A percentile compares a stretch with the other conserved stretches of the same genome.
Evolutionary conservation across 1,140 invertebrate genomes (phyloP).

Genomic region (Nasonia vitripennis): DNA sequence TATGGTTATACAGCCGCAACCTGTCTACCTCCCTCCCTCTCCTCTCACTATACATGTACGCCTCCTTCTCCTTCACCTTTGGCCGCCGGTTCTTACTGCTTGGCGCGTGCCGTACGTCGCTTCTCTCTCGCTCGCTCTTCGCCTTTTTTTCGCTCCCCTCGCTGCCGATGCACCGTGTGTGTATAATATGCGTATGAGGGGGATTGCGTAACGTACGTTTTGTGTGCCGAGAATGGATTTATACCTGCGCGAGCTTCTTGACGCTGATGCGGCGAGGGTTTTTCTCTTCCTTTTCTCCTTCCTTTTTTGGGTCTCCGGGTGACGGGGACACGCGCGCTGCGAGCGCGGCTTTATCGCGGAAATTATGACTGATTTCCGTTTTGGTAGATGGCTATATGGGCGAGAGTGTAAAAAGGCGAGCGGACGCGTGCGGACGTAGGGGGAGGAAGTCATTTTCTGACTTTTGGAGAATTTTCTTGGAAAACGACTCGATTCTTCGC

Average conservation of each 20-base stretch:
- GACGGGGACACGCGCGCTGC: conserved; percentile 5
- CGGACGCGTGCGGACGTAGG: background rate
- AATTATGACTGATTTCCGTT: conserved; percentile 29
- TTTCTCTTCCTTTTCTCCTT: background rate
- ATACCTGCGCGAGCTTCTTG: conserved; percentile 55
- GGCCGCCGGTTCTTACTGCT: conserved; percentile 55
- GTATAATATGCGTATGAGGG: conserved; percentile 55
- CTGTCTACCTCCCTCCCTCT: conserved; percentile 41
- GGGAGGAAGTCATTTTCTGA: background rate
- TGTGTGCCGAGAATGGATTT: conserved; percentile 56
- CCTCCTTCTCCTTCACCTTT: conserved; percentile 54
- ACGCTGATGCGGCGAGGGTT: conserved; percentile 21
- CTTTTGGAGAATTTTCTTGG: background rate
- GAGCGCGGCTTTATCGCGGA: background rate
- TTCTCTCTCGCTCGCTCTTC: conserved; percentile 19
- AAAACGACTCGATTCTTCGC: too few species aligned
- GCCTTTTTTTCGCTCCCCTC: conserved; percentile 57
- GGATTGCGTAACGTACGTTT: conserved; percentile 65
- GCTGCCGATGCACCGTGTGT: conserved; percentile 60
- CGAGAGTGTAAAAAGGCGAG: background rate
- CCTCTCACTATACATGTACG: background rate
- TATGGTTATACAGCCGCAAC: conserved; percentile 34
- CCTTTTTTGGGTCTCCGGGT: conserved; percentile 37
- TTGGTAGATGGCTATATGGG: background rate
- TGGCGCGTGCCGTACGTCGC: conserved; percentile 68